phyloP scores from a whole-genome alignment of 2,797 vertebrate genomes.

The Pangasius macronema region DNA sequence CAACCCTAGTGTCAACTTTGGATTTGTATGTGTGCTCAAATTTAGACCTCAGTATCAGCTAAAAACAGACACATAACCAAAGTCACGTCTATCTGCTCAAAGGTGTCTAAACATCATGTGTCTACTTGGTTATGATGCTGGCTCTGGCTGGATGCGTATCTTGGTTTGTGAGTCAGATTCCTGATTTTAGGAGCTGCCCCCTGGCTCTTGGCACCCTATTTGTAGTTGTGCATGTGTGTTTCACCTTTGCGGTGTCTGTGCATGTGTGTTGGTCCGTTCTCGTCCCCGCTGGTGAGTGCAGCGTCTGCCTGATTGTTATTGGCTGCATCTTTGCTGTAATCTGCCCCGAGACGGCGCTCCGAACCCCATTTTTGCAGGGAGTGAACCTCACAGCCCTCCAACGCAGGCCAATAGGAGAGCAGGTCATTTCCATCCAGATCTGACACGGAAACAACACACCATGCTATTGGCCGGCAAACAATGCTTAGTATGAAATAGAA shows the following conservation, averaged over 20 bases:
- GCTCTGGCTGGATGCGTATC: neutral
- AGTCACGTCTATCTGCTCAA: neutral
- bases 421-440: slow-evolving; percentile 97
- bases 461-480: slow-evolving; percentile 46
- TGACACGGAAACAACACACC: slow-evolving; percentile 65
- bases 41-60: neutral
- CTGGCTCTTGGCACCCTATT: neutral
- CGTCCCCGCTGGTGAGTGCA: slow-evolving; percentile 95
- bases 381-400: slow-evolving; percentile 88
- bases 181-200: neutral
- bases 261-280: slow-evolving; percentile 85
- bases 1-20: neutral
- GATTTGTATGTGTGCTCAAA: neutral
- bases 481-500: slow-evolving; percentile 6
- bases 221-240: slow-evolving; percentile 34
- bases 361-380: slow-evolving; percentile 98
- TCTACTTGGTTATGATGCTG: neutral
- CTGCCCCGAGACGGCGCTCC: slow-evolving; percentile 89
- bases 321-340: slow-evolving; percentile 90
- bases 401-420: slow-evolving; percentile 93
- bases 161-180: neutral
- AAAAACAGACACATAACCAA: neutral
- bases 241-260: slow-evolving; percentile 94
- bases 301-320: slow-evolving; percentile 93
- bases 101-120: neutral